phyloP scores from a whole-genome alignment of 30 jellyfish, hydroid and myxozoan genomes.

The Pelagia noctiluca region DNA sequence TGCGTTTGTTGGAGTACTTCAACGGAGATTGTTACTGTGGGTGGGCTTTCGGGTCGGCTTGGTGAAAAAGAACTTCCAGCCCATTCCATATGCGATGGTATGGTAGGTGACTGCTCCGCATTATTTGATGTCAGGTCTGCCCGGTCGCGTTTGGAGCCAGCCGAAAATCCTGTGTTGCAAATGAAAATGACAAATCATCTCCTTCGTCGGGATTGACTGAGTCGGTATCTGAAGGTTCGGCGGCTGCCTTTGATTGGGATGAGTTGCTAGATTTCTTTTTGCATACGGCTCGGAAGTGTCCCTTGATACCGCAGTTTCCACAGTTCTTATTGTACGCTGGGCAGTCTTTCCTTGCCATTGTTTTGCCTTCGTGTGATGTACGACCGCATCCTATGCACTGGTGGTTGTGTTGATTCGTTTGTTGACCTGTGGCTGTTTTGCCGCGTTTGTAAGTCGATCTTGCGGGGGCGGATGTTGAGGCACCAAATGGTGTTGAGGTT shows the following conservation, averaged over 20 bases:
- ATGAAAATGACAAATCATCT: neutral
- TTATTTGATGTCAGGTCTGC: neutral
- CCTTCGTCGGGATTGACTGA: neutral
- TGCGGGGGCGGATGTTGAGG: no score
- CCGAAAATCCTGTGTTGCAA: conserved; percentile 34
- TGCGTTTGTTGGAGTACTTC: neutral
- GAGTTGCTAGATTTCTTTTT: no score
- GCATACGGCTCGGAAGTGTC: conserved; percentile 4
- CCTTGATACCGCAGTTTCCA: neutral
- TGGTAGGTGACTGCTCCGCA: neutral
- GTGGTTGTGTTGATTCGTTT: neutral
- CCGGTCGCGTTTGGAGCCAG: conserved; percentile 14
- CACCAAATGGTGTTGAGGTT: no score
- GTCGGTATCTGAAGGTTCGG: neutral
- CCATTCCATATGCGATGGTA: conserved; percentile 19
- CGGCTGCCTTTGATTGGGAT: no score
- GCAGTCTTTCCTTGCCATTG: conserved; percentile 34
- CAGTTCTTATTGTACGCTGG: conserved; percentile 12
- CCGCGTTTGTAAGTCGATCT: no score
- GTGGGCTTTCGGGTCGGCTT: conserved; percentile 11
- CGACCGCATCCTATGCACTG: conserved; percentile 14
- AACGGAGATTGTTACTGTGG: neutral
- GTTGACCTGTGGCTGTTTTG: no score
- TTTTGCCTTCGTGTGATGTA: conserved; percentile 18
- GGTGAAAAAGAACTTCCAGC: neutral